Evolutionary conservation across 2,113 vertebrate genomes (phyloP).

Genomic region (Cercocebus atys): DNA sequence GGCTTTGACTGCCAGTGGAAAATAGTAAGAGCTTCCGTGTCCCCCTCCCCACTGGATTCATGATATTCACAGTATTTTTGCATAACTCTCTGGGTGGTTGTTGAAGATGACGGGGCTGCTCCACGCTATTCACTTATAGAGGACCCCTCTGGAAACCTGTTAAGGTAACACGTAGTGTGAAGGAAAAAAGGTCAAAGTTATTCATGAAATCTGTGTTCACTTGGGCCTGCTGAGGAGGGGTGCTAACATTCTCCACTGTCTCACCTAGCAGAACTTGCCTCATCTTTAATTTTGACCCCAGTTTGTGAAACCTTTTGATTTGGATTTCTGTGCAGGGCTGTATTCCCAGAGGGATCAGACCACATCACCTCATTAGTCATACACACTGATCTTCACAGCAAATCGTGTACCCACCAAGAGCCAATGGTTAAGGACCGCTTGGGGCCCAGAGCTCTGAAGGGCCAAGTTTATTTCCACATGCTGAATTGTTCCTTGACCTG

Average conservation of each 20-base stretch:
- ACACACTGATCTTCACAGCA: background rate
- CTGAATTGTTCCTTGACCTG: conserved; percentile 59
- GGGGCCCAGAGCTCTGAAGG: background rate
- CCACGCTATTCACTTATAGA: background rate
- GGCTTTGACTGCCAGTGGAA: background rate
- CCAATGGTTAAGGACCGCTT: background rate
- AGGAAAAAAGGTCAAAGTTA: background rate
- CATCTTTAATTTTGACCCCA: conserved; percentile 39
- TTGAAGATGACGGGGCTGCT: background rate
- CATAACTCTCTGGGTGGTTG: background rate
- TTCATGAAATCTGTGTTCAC: background rate
- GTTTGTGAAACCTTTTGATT: conserved; percentile 45
- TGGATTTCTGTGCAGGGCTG: background rate
- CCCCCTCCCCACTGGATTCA: background rate
- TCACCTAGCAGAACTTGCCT: background rate
- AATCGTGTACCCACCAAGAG: background rate
- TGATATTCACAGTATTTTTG: background rate
- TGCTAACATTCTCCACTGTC: background rate
- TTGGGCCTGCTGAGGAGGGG: background rate
- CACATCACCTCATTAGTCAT: conserved; percentile 45
- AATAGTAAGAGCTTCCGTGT: background rate
- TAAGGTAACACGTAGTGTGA: background rate
- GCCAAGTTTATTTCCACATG: background rate
- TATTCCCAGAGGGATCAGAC: conserved; percentile 38
- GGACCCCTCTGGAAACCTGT: background rate